phyloP scores from a whole-genome alignment of 1,140 invertebrate species.

The Chrysomallon squamiferum region DNA sequence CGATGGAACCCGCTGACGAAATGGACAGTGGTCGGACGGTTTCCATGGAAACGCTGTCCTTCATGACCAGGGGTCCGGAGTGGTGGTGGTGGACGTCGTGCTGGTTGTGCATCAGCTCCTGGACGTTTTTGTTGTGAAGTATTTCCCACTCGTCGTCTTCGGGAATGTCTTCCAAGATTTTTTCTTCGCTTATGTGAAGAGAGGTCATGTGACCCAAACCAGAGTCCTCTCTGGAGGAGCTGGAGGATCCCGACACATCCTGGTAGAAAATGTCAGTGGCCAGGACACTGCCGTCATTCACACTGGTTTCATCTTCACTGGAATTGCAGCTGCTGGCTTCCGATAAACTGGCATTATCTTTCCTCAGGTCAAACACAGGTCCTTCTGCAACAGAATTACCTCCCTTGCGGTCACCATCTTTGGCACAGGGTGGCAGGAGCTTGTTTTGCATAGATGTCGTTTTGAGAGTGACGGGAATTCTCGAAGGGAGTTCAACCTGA shows the following conservation, averaged over 20 bases:
- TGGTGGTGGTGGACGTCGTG: neutral
- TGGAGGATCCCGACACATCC: neutral
- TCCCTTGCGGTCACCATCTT: no score
- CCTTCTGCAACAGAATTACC: no score
- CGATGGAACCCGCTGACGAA: neutral
- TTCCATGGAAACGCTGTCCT: neutral
- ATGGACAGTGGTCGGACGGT: neutral
- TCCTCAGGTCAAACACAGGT: no score
- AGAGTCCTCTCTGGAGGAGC: neutral
- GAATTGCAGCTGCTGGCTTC: no score
- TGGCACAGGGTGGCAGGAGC: no score
- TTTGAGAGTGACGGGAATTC: neutral
- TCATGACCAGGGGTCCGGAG: neutral
- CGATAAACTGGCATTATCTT: no score
- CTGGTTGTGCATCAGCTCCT: neutral
- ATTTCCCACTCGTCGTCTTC: conserved; percentile 47
- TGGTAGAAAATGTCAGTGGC: conserved; percentile 1
- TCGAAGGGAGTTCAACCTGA: neutral
- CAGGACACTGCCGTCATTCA: neutral
- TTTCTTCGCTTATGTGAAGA: conserved; percentile 44
- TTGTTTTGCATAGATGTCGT: no score
- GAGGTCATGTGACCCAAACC: neutral
- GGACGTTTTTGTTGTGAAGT: conserved; percentile 2
- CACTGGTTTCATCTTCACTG: no score
- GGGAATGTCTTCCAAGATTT: conserved; percentile 49